Conservation (phyloP, 2,113 vertebrate genomes). For the crab-eating macaque (Macaca fascicularis) region T2T-MFA8v1.1 NC_088376.1:202744501-202745000, state of each 20-base stretch:
- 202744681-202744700: not conserved
- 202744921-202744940: not conserved
- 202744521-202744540: too few species aligned
- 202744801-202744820: not conserved
- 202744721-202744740: not conserved
- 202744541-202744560: too few species aligned
- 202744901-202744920: not conserved
- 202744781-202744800: not conserved
- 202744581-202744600: too few species aligned
- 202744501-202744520: too few species aligned
- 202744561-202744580: too few species aligned
- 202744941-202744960: not conserved
- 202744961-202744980: not conserved
- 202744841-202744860: not conserved
- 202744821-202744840: not conserved
- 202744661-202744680: not conserved
- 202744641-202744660: not conserved
- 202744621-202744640: too few species aligned
- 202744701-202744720: not conserved
- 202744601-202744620: too few species aligned
- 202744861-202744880: not conserved
- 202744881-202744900: not conserved
- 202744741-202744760: not conserved
- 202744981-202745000: not conserved
- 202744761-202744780: not conserved